A percentile compares a stretch with the other conserved stretches of the same genome.
These are phyloP conservation scores for Drosophila parthenogenetica DNA, from an alignment of 2,888 invertebrate species.

Conservation along the genomic window DNA sequence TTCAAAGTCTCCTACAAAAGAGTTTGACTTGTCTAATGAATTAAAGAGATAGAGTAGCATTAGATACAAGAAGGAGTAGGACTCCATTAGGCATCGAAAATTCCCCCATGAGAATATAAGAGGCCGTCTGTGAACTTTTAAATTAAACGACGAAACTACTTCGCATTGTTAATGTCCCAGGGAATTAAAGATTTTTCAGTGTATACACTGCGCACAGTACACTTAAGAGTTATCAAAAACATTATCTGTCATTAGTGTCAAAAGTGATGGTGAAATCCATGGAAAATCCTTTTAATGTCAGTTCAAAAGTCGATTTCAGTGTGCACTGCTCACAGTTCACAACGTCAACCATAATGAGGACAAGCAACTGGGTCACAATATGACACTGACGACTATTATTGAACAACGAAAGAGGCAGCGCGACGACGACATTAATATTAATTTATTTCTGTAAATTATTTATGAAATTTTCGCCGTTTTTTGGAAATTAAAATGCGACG, in stretches of 20 bases:
- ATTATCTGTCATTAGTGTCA: conserved; percentile 77
- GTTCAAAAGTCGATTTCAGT: conserved; percentile 49
- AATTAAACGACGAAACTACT: conserved; percentile 46
- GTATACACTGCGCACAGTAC: background rate
- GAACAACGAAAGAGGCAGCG: conserved; percentile 30
- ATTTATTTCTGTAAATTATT: conserved; percentile 68
- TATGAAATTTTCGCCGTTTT: conserved; percentile 57
- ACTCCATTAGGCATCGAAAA: conserved; percentile 58
- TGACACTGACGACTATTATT: conserved; percentile 43
- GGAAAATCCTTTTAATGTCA: conserved; percentile 68
- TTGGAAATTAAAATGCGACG: conserved; percentile 61
- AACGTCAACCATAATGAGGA: conserved; percentile 47
- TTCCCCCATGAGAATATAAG: conserved; percentile 50
- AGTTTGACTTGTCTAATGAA: conserved; percentile 26
- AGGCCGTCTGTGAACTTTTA: conserved; percentile 53
- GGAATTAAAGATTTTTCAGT: conserved; percentile 33
- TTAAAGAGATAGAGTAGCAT: background rate
- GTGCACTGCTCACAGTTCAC: conserved; percentile 55
- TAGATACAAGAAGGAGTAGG: background rate
- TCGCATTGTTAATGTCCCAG: conserved; percentile 43
- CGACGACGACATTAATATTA: conserved; percentile 72
- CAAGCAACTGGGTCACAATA: conserved; percentile 22
- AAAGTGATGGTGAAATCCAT: conserved; percentile 36
- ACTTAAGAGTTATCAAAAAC: conserved; percentile 17
- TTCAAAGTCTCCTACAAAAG: conserved; percentile 34